Evolutionary conservation across 2,888 invertebrate genomes (phyloP), one percentile per base, ranked within the genome.

Genomic region (Abrostola triplasia): DNA sequence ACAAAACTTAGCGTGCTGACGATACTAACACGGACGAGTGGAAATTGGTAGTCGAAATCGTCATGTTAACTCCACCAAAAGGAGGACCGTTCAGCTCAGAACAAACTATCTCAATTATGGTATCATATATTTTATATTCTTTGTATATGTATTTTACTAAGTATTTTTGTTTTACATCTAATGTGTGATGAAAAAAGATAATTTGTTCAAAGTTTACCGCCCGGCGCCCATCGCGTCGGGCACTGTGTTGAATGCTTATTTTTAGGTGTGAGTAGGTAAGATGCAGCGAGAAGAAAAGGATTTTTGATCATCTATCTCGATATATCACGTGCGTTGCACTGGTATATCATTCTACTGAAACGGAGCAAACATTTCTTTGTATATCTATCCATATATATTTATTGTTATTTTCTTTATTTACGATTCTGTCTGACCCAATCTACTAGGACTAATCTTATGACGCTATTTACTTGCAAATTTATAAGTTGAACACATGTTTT

Each of bases 221-320:
- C 80, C 84, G 80, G 70, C 89, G 89, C 90, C 84, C 48, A 0
- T 84, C 84, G 77, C 82, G 81, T 76, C 89, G 92, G 90, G 90
- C 85, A 76, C 86, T 89, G 91, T 93, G 81, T 85, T 89, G 88
- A 88, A 88, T 91, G 93, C 92, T 94, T 93, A 93, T 92, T 94
- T 93, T 93, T 94, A 94, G 93, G 93, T 94, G 92, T 90, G 88
- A 87, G 85, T 93, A 93, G 92, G 81, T 91, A 86, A 86, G 86
- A 76, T 76, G 88, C 90, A 77, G 90, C 91, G 85, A 85, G 92
- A 90, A 95, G 95, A 91, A 91, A 96, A 96, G 96, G 96, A 96
- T 96, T 96, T 96, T 96, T 96, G 96, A 96, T 95, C 96, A 96
- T 95, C 95, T 91, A 88, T 85, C 79, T 69, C 80, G 85, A 91